phyloP scores from a whole-genome alignment of 2,113 vertebrate genomes.

The Cyprinus carpio region DNA sequence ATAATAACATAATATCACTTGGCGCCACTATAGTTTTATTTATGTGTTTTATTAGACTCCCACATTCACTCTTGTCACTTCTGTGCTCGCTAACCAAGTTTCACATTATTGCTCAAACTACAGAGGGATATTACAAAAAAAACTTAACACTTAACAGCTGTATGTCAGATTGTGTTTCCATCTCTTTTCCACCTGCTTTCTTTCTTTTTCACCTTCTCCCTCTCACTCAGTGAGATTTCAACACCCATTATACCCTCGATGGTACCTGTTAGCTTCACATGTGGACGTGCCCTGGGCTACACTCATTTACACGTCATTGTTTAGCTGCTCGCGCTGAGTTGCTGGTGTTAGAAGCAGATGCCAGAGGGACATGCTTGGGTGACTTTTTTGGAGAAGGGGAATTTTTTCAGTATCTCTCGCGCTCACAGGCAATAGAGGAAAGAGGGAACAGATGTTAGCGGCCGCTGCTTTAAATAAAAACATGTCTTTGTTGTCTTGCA shows the following conservation, averaged over 20 bases:
- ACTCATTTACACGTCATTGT: background rate
- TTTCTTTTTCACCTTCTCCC: slow-evolving; percentile 16
- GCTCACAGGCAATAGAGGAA: slow-evolving; percentile 19
- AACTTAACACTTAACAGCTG: slow-evolving; percentile 37
- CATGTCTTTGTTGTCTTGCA: slow-evolving; percentile 63
- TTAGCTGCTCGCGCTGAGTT: background rate
- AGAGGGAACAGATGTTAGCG: slow-evolving; percentile 56
- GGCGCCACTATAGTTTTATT: slow-evolving; percentile 42
- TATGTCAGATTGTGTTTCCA: slow-evolving; percentile 31
- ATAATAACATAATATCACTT: slow-evolving; percentile 33
- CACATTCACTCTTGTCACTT: slow-evolving; percentile 53
- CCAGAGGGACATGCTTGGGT: slow-evolving; percentile 25
- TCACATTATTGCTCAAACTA: slow-evolving; percentile 24
- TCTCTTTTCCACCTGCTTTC: slow-evolving; percentile 28
- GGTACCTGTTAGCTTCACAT: slow-evolving; percentile 28
- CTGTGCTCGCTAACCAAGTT: slow-evolving; percentile 10
- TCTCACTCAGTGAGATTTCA: slow-evolving; percentile 26
- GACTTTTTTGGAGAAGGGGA: background rate
- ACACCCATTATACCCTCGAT: background rate
- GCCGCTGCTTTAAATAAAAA: slow-evolving; percentile 28
- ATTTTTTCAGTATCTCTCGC: slow-evolving; percentile 6
- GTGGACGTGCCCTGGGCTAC: background rate
- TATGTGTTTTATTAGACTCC: slow-evolving; percentile 61
- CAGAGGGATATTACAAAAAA: background rate
- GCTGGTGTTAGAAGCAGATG: slow-evolving; percentile 22